Evolutionary conservation across 2,888 invertebrate genomes (phyloP).

Genomic region (Heliconius ismenius): DNA sequence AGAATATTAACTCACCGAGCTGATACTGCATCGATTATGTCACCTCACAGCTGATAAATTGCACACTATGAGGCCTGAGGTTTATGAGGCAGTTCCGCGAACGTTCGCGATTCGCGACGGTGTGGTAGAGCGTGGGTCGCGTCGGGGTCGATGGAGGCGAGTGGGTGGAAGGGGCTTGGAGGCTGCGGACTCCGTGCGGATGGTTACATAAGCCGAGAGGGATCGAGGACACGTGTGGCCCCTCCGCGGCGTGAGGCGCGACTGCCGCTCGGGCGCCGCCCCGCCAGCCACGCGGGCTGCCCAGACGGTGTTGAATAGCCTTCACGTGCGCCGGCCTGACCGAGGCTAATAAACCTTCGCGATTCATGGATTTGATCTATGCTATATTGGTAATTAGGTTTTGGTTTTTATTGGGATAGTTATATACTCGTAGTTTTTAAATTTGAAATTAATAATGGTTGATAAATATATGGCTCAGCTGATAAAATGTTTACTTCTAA

Average conservation of each 20-base stretch:
- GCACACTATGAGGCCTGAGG: conserved; percentile 58
- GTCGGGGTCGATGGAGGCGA: conserved; percentile 58
- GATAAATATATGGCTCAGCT: not conserved
- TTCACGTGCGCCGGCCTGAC: conserved; percentile 63
- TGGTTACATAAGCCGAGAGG: conserved; percentile 79
- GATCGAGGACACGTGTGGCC: conserved; percentile 74
- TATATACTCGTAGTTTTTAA: not conserved
- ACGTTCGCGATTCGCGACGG: conserved; percentile 48
- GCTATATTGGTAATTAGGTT: conserved; percentile 25
- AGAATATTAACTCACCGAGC: conserved; percentile 65
- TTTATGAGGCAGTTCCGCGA: conserved; percentile 53
- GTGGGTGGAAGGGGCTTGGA: conserved; percentile 68
- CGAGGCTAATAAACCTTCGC: conserved; percentile 69
- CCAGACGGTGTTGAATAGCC: conserved; percentile 73
- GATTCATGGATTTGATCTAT: conserved; percentile 57
- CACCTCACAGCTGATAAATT: conserved; percentile 75
- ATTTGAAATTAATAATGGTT: not conserved
- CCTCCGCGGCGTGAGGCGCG: conserved; percentile 76
- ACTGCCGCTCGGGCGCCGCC: conserved; percentile 76
- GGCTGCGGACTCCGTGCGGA: conserved; percentile 79
- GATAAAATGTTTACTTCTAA: not conserved
- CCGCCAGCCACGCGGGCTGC: conserved; percentile 66
- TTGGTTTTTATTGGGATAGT: not conserved
- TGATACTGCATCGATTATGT: conserved; percentile 80
- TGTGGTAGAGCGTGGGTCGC: conserved; percentile 52